phyloP scores from a whole-genome alignment of 2,797 vertebrate species.

The Sebastes nivosus region DNA sequence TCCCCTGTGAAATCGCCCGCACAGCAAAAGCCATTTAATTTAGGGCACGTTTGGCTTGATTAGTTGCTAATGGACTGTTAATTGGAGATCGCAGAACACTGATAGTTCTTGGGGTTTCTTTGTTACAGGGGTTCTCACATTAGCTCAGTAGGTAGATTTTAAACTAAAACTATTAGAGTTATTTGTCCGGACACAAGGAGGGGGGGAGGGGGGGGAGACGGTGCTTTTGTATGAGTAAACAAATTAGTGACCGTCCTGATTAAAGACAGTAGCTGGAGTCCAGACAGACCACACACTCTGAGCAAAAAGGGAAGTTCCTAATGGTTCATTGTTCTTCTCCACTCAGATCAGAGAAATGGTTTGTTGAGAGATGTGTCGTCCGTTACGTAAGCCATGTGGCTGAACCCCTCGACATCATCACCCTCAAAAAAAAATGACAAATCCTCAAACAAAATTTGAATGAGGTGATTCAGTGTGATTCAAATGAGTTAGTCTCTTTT shows the following conservation, averaged over 20 bases:
- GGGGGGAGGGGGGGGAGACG: neutral
- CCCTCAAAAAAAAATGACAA: too few species aligned
- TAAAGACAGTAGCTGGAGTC: conserved; percentile 54
- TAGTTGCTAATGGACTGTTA: conserved; percentile 75
- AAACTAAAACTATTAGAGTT: conserved; percentile 1
- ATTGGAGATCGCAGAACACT: conserved; percentile 71
- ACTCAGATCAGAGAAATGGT: conserved; percentile 13
- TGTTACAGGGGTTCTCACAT: conserved; percentile 22
- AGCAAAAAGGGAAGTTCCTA: neutral
- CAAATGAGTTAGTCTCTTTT: too few species aligned
- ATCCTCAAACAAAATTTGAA: too few species aligned
- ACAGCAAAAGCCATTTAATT: conserved; percentile 82
- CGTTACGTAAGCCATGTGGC: conserved; percentile 18
- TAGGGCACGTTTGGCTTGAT: conserved; percentile 76
- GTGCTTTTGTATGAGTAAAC: conserved; percentile 48
- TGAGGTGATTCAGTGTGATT: too few species aligned
- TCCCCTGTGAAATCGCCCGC: conserved; percentile 79
- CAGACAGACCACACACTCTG: conserved; percentile 23
- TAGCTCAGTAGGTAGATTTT: conserved; percentile 23
- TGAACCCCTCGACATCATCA: too few species aligned
- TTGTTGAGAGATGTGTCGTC: neutral
- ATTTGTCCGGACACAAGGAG: conserved; percentile 19
- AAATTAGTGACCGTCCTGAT: conserved; percentile 57
- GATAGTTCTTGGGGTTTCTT: conserved; percentile 32
- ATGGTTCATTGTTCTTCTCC: conserved; percentile 28